Evolutionary conservation across 2,113 vertebrate species (phyloP).

Genomic region (Corythaeola cristata): DNA sequence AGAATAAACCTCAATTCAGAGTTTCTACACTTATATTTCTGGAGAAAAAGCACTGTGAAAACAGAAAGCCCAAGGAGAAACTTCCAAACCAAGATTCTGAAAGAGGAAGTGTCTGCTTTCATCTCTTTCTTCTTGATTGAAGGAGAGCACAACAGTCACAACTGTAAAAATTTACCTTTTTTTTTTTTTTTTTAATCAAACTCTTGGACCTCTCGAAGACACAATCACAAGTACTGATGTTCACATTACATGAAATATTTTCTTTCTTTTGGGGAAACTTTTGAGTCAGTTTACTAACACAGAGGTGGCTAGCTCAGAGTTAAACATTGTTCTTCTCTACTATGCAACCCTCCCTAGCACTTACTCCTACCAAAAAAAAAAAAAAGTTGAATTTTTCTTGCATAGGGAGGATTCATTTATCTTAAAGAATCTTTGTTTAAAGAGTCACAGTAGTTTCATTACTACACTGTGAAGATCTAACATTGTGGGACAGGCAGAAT

Average conservation of each 20-base stretch:
- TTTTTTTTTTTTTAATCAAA: neutral
- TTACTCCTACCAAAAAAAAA: neutral
- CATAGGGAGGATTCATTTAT: neutral
- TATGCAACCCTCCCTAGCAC: neutral
- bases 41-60: neutral
- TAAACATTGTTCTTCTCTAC: neutral
- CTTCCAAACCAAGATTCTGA: neutral
- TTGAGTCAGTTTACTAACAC: neutral
- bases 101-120: neutral
- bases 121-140: neutral
- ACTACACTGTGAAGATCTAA: neutral
- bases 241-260: neutral
- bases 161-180: neutral
- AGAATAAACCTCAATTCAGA: neutral
- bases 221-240: neutral
- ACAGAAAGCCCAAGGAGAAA: neutral
- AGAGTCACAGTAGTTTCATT: neutral
- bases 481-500: neutral
- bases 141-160: neutral
- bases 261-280: neutral
- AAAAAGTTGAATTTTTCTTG: neutral
- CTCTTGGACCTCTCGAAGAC: neutral
- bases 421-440: neutral
- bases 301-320: neutral
- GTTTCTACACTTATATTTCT: neutral